Percentiles rank a stretch among this genome's conserved stretches.
phyloP scores from a whole-genome alignment of 2,113 vertebrate species.

The Cryptotis parvus region DNA sequence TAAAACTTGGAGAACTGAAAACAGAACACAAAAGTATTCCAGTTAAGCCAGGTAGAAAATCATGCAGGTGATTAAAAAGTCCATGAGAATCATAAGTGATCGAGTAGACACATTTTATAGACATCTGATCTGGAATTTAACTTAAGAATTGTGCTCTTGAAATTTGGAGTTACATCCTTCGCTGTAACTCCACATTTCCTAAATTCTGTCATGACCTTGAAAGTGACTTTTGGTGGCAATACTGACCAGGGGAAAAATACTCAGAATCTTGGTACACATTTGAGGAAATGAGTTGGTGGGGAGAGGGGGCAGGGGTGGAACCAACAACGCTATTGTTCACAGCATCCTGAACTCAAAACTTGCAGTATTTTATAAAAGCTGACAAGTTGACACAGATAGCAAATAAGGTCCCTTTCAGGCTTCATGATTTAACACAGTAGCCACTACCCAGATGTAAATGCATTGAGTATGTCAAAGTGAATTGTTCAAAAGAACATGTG shows the following conservation, averaged over 20 bases:
- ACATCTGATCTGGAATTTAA: constrained; percentile 26
- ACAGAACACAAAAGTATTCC: constrained; percentile 21
- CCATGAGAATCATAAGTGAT: constrained; percentile 43
- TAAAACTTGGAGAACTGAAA: not conserved
- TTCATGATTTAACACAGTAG: not conserved
- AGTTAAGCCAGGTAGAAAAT: constrained; percentile 40
- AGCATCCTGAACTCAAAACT: constrained; percentile 19
- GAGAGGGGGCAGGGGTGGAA: not conserved
- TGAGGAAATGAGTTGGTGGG: constrained; percentile 19
- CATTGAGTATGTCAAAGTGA: not conserved
- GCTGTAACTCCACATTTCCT: constrained; percentile 21
- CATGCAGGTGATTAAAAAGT: not conserved
- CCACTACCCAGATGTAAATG: not conserved
- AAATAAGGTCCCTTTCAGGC: not conserved
- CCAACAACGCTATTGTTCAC: not conserved
- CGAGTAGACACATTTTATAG: not conserved
- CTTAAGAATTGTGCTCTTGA: constrained; percentile 20
- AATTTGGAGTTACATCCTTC: not conserved
- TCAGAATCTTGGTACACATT: constrained; percentile 14
- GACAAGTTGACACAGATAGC: not conserved
- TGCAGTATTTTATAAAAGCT: not conserved
- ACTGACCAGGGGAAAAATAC: not conserved
- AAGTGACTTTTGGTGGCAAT: constrained; percentile 5
- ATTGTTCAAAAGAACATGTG: not conserved
- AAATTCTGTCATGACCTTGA: not conserved